Evolutionary conservation across 2,888 invertebrate genomes (phyloP).

Genomic region (Napeogenes inachia): DNA sequence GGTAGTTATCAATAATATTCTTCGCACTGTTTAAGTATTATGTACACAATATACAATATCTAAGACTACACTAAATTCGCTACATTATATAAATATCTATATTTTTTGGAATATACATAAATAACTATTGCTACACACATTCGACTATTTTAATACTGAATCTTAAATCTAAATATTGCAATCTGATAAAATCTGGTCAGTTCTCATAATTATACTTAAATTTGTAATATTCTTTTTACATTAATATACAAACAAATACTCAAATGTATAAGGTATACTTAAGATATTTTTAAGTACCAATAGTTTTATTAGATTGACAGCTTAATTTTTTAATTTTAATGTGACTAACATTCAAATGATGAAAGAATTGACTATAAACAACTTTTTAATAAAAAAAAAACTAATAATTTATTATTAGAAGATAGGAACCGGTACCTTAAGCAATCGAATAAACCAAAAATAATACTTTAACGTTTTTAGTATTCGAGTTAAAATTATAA

Average conservation of each 20-base stretch:
- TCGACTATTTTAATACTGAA: constrained; percentile 74
- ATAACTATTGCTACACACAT: constrained; percentile 66
- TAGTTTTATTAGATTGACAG: neutral
- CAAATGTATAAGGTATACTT: constrained; percentile 42
- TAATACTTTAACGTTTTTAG: constrained; percentile 37
- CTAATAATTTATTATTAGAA: constrained; percentile 40
- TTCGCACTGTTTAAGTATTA: constrained; percentile 32
- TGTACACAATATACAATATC: constrained; percentile 62
- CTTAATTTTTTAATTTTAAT: neutral
- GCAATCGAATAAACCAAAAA: constrained; percentile 35
- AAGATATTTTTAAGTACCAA: neutral
- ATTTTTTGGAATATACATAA: constrained; percentile 67
- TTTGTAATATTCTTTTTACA: constrained; percentile 55
- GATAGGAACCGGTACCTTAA: constrained; percentile 70
- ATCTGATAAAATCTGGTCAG: constrained; percentile 76
- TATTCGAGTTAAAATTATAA: constrained; percentile 56
- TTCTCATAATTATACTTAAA: constrained; percentile 58
- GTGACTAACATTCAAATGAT: neutral
- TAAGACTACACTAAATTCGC: constrained; percentile 29
- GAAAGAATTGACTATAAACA: neutral
- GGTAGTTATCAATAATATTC: constrained; percentile 7
- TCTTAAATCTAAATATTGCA: constrained; percentile 74
- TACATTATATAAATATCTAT: constrained; percentile 47
- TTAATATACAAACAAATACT: constrained; percentile 58
- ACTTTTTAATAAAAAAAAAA: constrained; percentile 21